Evolutionary conservation across 2,797 vertebrate species (phyloP).

Genomic region (Sebastolobus alascanus): DNA sequence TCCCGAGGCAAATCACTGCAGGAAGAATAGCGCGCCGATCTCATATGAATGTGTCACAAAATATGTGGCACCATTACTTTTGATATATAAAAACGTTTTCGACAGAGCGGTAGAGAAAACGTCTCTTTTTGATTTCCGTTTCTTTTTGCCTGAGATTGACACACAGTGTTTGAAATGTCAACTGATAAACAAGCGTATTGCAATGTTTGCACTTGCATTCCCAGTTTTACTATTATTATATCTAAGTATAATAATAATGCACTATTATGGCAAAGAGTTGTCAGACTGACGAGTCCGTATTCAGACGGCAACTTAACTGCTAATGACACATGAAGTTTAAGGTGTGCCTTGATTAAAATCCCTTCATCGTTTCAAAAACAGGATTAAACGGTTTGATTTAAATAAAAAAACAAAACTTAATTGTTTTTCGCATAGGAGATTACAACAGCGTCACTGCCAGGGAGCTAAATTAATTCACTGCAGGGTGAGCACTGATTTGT

Average conservation of each 20-base stretch:
- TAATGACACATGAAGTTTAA: conserved; percentile 16
- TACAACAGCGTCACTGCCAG: conserved; percentile 28
- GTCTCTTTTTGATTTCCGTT: conserved; percentile 16
- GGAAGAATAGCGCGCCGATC: conserved; percentile 55
- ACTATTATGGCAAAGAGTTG: not conserved
- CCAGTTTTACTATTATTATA: conserved; percentile 2
- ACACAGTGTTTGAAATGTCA: conserved; percentile 9
- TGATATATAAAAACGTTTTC: conserved; percentile 56
- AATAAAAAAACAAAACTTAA: conserved; percentile 33
- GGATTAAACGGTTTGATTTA: conserved; percentile 40
- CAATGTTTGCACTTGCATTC: not conserved
- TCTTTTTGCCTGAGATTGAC: conserved; percentile 5
- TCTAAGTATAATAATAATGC: conserved; percentile 10
- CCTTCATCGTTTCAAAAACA: conserved; percentile 24
- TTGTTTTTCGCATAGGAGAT: conserved; percentile 37
- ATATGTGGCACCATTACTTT: conserved; percentile 43
- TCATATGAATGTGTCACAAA: conserved; percentile 61
- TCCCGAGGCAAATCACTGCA: conserved; percentile 80
- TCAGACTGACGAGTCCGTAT: not conserved
- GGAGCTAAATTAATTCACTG: conserved; percentile 50
- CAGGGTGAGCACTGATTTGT: conserved; percentile 48
- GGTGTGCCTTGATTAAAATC: conserved; percentile 34
- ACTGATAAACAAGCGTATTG: not conserved
- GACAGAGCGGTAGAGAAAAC: conserved; percentile 21
- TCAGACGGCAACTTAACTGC: conserved; percentile 7